These are phyloP conservation scores for Paragorgia papillata DNA, from an alignment of 92 coral and sea anemone species.

Conservation along the genomic window DNA sequence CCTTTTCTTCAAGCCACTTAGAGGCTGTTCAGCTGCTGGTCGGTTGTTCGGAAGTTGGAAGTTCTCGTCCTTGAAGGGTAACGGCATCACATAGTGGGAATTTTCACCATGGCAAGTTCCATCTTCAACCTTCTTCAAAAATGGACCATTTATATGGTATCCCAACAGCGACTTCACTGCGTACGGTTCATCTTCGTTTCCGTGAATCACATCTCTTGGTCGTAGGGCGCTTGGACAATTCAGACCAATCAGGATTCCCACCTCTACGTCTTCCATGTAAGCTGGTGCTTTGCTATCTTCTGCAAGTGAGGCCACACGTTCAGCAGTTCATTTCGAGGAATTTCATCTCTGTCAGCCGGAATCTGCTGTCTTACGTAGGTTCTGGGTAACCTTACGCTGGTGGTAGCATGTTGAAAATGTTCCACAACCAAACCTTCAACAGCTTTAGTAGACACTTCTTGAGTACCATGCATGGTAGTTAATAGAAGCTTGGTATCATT, in stretches of 20 bases:
- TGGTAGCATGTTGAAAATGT: constrained; percentile 2
- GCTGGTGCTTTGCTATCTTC: constrained; percentile 34
- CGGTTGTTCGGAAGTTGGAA: constrained; percentile 53
- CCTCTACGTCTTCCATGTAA: constrained; percentile 63
- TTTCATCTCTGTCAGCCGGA: constrained; percentile 57
- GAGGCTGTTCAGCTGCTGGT: constrained; percentile 55
- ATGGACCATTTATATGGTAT: constrained; percentile 52
- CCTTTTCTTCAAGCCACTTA: constrained; percentile 51
- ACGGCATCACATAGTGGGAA: constrained; percentile 64
- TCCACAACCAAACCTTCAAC: constrained; percentile 41
- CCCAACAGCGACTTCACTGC: constrained; percentile 55
- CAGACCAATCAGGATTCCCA: constrained; percentile 58
- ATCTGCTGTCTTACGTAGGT: constrained; percentile 51
- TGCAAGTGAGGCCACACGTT: constrained; percentile 44
- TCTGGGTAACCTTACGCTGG: constrained; percentile 33
- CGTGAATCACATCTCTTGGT: constrained; percentile 57
- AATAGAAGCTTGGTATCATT: constrained; percentile 49
- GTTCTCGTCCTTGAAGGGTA: constrained; percentile 48
- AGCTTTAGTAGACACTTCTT: constrained; percentile 40
- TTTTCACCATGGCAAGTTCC: constrained; percentile 55
- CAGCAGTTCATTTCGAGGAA: constrained; percentile 49
- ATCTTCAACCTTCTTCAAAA: constrained; percentile 47
- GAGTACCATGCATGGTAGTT: constrained; percentile 63
- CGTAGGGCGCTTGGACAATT: constrained; percentile 57
- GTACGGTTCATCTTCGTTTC: constrained; percentile 50